Base-by-base conservation (phyloP, 2,797 vertebrate species). In the Limosa lapponica region DNA sequence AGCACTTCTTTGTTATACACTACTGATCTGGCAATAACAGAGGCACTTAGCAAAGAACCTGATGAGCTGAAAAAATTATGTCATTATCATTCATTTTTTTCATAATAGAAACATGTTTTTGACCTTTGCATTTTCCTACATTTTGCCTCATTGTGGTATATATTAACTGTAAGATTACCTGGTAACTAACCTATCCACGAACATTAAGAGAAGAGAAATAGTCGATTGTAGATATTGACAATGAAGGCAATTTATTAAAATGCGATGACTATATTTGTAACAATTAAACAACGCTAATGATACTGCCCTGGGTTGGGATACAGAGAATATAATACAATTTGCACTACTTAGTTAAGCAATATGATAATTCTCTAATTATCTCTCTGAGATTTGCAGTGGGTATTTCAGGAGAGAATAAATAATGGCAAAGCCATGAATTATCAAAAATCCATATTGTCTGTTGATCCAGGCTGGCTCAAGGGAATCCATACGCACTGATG, bases 1-100 rank as follows among this genome's bases (percentile, higher is more conserved):
- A 98, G 98, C 98, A 96, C 94, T 97, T 97, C 98, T 98, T 98
- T 98, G 98, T 98, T 97, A 98, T 93, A 97, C 98, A 98, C 98
- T 97, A 98, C 98, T 98, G 98, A 98, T 98, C 98, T 98, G 98
- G 98, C 98, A 98, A 98, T 98, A 98, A 98, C 98, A 98, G 97
- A 98, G 97, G 97, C 98, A 98, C 98, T 98, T 98, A 98, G 98
- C 98, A 97, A 98, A 98, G 98, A 98, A 98, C 97, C 98, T 98
- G 98, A 98, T 98, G 98, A 98, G 98, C 98, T 98, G 98, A 98
- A 98, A 98, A 98, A 98, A 98, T 98, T 98, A 98, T 98, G 98
- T 98, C 98, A 98, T 98, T 98, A 98, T 98, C 98, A 98, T 98
- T 98, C 98, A 98, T 98, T 98, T 98, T 98, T 98, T 98, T 97